phyloP scores from a whole-genome alignment of 1,140 invertebrate genomes.

The Cheumatopsyche charites region DNA sequence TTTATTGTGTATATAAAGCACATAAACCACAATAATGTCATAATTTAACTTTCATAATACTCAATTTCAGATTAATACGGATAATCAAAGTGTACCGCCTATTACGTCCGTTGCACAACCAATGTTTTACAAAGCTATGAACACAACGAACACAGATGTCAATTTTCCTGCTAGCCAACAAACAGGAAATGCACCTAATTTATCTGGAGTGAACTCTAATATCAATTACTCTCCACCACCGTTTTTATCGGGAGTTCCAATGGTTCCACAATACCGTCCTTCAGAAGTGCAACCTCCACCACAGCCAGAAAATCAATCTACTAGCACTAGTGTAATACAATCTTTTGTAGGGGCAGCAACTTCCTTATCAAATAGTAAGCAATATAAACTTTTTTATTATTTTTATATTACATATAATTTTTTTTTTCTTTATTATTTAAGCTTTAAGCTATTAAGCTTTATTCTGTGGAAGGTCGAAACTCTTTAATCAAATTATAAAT shows the following conservation, averaged over 20 bases:
- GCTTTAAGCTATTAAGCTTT: too few species aligned
- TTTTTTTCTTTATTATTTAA: too few species aligned
- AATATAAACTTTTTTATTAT: too few species aligned
- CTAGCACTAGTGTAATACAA: constrained; percentile 56
- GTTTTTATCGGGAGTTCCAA: constrained; percentile 59
- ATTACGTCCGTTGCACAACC: constrained; percentile 19
- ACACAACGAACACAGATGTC: not conserved
- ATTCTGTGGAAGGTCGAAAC: too few species aligned
- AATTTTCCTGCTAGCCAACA: constrained; percentile 8
- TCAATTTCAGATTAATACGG: not conserved
- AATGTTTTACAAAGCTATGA: constrained; percentile 12
- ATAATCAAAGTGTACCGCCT: not conserved
- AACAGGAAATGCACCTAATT: not conserved
- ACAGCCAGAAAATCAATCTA: constrained; percentile 33
- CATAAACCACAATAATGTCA: too few species aligned
- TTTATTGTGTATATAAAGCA: too few species aligned
- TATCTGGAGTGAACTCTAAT: constrained; percentile 9
- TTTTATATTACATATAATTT: too few species aligned
- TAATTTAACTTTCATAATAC: too few species aligned
- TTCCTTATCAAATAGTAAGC: constrained; percentile 43
- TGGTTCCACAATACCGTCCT: constrained; percentile 52
- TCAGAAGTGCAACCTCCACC: constrained; percentile 41
- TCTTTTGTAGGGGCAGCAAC: constrained; percentile 53
- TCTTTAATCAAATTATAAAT: not conserved
- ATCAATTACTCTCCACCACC: constrained; percentile 51